A percentile compares a stretch with the other conserved stretches of the same genome.
These are phyloP conservation scores for Gila orcuttii DNA, from an alignment of 2,113 vertebrate genomes.

Conservation along the genomic window DNA sequence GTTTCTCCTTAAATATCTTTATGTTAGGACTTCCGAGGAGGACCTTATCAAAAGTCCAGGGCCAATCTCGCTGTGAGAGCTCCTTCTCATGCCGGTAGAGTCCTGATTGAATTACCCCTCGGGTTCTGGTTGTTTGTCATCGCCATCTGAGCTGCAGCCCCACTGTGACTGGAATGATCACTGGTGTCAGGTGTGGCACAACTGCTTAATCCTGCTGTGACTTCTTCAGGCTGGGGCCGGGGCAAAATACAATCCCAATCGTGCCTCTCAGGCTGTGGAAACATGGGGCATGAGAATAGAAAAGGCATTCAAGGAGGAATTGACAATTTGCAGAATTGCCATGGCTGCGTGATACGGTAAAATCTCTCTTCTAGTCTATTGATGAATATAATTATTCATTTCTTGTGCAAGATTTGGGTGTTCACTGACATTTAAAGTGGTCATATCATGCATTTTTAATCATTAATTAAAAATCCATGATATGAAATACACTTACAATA, in stretches of 20 bases:
- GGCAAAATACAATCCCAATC: conserved; percentile 51
- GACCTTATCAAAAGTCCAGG: background rate
- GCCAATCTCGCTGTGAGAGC: conserved; percentile 16
- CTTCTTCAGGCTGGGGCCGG: conserved; percentile 36
- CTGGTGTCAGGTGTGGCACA: conserved; percentile 58
- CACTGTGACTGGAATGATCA: conserved; percentile 53
- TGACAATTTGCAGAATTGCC: background rate
- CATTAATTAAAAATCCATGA: background rate
- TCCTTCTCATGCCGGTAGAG: background rate
- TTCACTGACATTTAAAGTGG: background rate
- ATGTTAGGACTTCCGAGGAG: background rate
- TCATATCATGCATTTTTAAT: background rate
- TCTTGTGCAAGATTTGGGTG: background rate
- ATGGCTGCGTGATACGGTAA: background rate
- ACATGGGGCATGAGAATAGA: background rate
- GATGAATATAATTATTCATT: background rate
- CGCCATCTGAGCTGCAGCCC: conserved; percentile 52
- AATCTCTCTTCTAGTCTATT: background rate
- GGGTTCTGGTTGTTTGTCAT: conserved; percentile 52
- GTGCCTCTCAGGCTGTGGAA: background rate
- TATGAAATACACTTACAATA: background rate
- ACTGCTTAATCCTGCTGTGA: conserved; percentile 58
- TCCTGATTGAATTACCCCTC: conserved; percentile 52
- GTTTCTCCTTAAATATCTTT: conserved; percentile 24
- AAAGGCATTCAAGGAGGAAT: background rate